A percentile compares a stretch with the other conserved stretches of the same genome.
phyloP scores from a whole-genome alignment of 1,140 invertebrate species.

The Hylaeus volcanicus region DNA sequence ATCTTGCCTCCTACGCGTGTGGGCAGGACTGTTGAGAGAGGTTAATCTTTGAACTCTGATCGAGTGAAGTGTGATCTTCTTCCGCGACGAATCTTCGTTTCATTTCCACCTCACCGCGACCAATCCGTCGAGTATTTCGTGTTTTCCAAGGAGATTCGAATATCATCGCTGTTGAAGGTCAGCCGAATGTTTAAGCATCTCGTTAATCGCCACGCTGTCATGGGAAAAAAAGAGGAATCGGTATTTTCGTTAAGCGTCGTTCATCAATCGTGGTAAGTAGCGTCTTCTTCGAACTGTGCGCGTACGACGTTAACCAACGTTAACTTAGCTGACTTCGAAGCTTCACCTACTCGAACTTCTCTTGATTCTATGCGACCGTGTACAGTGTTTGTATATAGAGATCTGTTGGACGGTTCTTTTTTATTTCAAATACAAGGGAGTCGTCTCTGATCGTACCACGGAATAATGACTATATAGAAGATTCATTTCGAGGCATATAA shows the following conservation, averaged over 20 bases:
- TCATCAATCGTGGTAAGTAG: slow-evolving; percentile 38
- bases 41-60: slow-evolving; percentile 57
- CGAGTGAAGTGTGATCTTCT: slow-evolving; percentile 46
- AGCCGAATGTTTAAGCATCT: slow-evolving; percentile 12
- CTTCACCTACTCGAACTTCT: background rate
- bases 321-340: slow-evolving; percentile 1
- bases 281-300: background rate
- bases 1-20: slow-evolving; percentile 51
- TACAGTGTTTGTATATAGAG: slow-evolving; percentile 63
- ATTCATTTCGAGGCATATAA: too few relatives aligned
- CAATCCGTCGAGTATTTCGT: slow-evolving; percentile 26
- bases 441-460: background rate
- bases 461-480: too few relatives aligned
- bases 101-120: background rate
- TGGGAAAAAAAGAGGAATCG: background rate
- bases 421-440: background rate
- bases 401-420: slow-evolving; percentile 24
- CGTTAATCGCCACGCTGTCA: background rate
- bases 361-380: slow-evolving; percentile 27
- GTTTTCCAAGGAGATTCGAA: background rate
- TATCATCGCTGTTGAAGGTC: background rate
- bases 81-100: slow-evolving; percentile 21
- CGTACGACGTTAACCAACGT: background rate
- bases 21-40: slow-evolving; percentile 29
- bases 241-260: background rate